Evolutionary conservation across 30 jellyfish, hydroid and myxozoan species (phyloP).

Genomic region (Aurelia aurita complex sp. Pacific): DNA sequence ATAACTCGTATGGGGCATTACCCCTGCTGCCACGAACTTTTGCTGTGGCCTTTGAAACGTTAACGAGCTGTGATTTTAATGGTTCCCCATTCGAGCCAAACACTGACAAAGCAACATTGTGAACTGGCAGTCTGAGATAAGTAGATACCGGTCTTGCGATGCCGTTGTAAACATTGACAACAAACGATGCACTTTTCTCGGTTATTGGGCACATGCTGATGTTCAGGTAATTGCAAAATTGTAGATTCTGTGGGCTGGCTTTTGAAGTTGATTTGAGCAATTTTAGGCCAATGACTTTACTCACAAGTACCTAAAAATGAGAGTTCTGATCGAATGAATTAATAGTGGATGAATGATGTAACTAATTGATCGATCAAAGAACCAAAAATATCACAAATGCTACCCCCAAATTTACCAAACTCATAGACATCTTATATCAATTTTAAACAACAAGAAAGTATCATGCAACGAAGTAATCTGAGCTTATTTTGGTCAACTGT

Average conservation of each 20-base stretch:
- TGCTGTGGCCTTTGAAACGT: constrained; percentile 77
- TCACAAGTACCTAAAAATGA: constrained; percentile 48
- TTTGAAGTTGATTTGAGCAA: constrained; percentile 26
- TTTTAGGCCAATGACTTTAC: constrained; percentile 47
- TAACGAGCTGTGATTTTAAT: constrained; percentile 72
- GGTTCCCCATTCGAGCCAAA: constrained; percentile 73
- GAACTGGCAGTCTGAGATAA: constrained; percentile 73
- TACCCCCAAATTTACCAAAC: too few relatives aligned
- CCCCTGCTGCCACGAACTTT: constrained; percentile 68
- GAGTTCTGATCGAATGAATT: too few relatives aligned
- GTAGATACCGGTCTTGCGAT: constrained; percentile 67
- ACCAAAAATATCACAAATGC: too few relatives aligned
- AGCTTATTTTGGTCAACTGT: too few relatives aligned
- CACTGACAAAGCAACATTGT: constrained; percentile 41
- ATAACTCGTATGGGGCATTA: constrained; percentile 73
- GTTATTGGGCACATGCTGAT: constrained; percentile 84
- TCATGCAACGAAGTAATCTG: too few relatives aligned
- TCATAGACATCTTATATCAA: too few relatives aligned
- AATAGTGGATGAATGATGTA: too few relatives aligned
- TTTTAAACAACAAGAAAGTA: too few relatives aligned
- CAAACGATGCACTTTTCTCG: constrained; percentile 62
- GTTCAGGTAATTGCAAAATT: constrained; percentile 80
- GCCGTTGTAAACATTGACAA: constrained; percentile 82
- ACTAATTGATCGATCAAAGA: too few relatives aligned
- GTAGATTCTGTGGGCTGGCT: constrained; percentile 16